phyloP scores from a whole-genome alignment of 1,140 invertebrate genomes.

The Patella vulgata region DNA sequence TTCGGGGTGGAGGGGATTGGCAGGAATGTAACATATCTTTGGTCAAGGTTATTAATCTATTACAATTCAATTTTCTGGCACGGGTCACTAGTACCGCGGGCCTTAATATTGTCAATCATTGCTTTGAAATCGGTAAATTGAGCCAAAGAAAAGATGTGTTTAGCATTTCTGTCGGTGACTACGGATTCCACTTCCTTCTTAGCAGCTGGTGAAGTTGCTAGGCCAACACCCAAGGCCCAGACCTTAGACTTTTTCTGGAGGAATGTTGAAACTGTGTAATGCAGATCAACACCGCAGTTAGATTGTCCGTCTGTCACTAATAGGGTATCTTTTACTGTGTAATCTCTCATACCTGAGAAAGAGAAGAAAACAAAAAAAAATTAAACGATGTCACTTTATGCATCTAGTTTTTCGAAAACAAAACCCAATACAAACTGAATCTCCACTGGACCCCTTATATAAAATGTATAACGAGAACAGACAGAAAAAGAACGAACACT shows the following conservation, averaged over 20 bases:
- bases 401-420: too few relatives aligned
- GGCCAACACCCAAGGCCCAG: constrained; percentile 20
- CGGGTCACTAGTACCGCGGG: neutral
- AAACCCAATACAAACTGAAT: too few relatives aligned
- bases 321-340: constrained; percentile 20
- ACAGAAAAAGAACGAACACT: too few relatives aligned
- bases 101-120: constrained; percentile 18
- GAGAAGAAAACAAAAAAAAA: neutral
- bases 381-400: neutral
- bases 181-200: constrained; percentile 19
- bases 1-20: too few relatives aligned
- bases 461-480: too few relatives aligned
- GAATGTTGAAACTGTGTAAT: neutral
- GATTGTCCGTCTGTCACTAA: constrained; percentile 21
- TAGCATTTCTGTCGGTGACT: constrained; percentile 8
- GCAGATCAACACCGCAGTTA: constrained; percentile 19
- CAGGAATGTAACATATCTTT: too few relatives aligned
- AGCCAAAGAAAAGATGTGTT: constrained; percentile 21
- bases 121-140: constrained; percentile 17
- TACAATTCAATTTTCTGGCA: constrained; percentile 13
- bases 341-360: constrained; percentile 10
- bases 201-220: constrained; percentile 9
- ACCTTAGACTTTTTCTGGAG: neutral
- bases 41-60: too few relatives aligned
- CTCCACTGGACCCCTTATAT: too few relatives aligned